Percentiles rank a stretch among this genome's conserved stretches.
Conservation (phyloP, 1,140 invertebrate genomes). For the Diorhabda sublineata region DNA sequence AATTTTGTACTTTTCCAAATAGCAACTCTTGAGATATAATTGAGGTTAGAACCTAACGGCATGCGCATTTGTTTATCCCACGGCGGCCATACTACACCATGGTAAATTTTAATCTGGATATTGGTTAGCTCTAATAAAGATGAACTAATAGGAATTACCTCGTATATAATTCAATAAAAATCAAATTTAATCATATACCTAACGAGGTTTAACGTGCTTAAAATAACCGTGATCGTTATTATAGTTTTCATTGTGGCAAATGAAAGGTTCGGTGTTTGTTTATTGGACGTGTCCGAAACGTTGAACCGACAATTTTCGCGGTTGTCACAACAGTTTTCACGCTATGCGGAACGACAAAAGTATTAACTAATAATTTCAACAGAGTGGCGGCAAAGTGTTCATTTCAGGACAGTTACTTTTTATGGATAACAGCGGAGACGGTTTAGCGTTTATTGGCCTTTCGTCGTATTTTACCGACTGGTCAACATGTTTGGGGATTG, state of each 20-base stretch:
- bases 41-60: too few relatives aligned
- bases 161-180: too few relatives aligned
- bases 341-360: conserved; percentile 7
- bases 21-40: too few relatives aligned
- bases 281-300: conserved; percentile 9
- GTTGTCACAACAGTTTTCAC: conserved; percentile 12
- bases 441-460: conserved; percentile 33
- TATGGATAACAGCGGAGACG: conserved; percentile 16
- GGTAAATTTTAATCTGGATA: too few relatives aligned
- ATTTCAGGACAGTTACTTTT: conserved; percentile 24
- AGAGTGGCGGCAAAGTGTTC: conserved; percentile 16
- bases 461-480: conserved; percentile 33
- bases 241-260: too few relatives aligned
- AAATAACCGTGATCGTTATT: too few relatives aligned
- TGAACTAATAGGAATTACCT: neutral
- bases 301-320: conserved; percentile 6
- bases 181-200: too few relatives aligned
- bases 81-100: too few relatives aligned
- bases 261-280: neutral
- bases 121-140: neutral
- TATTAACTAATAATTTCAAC: conserved; percentile 21
- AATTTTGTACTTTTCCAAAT: too few relatives aligned
- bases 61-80: too few relatives aligned
- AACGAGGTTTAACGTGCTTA: too few relatives aligned
- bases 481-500: conserved; percentile 14